Evolutionary conservation across 2,888 invertebrate species (phyloP), one percentile per base, ranked within the genome.

Genomic region (Camponotus fellah): DNA sequence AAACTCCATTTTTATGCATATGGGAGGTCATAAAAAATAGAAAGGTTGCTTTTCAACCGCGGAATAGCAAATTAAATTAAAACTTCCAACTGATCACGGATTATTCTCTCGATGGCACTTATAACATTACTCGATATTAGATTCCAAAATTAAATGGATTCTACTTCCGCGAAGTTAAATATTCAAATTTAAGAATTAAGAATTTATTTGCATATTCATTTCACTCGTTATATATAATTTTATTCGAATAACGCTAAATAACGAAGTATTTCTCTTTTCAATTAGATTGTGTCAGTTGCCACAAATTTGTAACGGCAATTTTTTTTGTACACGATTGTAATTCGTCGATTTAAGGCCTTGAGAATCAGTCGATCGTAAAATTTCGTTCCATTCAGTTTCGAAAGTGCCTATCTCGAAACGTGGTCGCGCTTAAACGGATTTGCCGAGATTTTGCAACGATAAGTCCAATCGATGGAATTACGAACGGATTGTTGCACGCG

Each of bases 351-450:
- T 60, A 62, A 14, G n/a, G 4, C 40, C 17, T 74, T 74, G 32
- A n/a, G n/a, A 74, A 32, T 60, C 32, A 40, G 2, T 34, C 60
- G n/a, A n/a, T 62, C 74, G 60, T 62, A 62, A 74, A 74, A 34
- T 46, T 62, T 74, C 21, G 5, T 74, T 74, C 34, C 32, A 46
- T 46, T 74, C 46, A 34, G 43, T 74, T 74, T 62, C 62, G 60
- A 74, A 74, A 74, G 62, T 60, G 43, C 14, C 32, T n/a, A 46
- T 74, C 43, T n/a, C 43, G 43, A 6, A 5, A 60, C 26, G 6
- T 43, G 40, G n/a, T 26, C 43, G 32, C 32, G 37, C 26, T 72
- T 43, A 74, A 43, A 43, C n/a, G 2, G 68, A 32, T 49, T 21
- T 10, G n/a, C 21, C 32, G 62, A 62, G 43, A 46, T 74, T 62